phyloP scores from a whole-genome alignment of 1,140 invertebrate genomes.

The Streblospio benedicti region DNA sequence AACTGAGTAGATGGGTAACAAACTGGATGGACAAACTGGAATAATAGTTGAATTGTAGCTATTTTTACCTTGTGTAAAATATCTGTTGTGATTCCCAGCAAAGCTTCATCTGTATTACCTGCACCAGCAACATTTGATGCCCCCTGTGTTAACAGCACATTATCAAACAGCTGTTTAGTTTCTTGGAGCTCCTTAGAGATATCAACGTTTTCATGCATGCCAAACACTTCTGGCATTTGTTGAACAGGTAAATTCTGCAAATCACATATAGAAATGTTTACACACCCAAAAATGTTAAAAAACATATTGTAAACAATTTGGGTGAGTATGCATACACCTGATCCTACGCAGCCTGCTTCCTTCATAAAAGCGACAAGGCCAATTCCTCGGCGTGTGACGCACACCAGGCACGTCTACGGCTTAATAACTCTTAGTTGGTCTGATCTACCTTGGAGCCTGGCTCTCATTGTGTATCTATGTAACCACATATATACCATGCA shows the following conservation, averaged over 20 bases:
- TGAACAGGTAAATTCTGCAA: slow-evolving; percentile 48
- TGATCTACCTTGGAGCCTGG: no score
- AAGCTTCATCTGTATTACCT: slow-evolving; percentile 28
- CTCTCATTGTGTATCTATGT: no score
- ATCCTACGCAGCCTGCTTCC: no score
- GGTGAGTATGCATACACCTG: not conserved
- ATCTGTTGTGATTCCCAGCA: not conserved
- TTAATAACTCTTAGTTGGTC: no score
- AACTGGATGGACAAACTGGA: no score
- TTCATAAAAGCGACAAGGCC: no score
- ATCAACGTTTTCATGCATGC: slow-evolving; percentile 48
- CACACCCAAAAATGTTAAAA: not conserved
- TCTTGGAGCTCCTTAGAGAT: slow-evolving; percentile 46
- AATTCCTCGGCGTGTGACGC: no score
- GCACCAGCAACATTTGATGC: slow-evolving; percentile 30
- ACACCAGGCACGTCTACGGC: no score
- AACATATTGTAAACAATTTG: not conserved
- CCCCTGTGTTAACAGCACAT: slow-evolving; percentile 45
- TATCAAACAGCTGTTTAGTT: slow-evolving; percentile 42
- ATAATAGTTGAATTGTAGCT: no score
- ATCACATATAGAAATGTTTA: slow-evolving; percentile 4
- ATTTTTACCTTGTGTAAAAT: not conserved
- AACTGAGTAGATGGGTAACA: no score
- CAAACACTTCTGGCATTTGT: slow-evolving; percentile 46
- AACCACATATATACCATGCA: no score